Conservation (phyloP, 2,888 invertebrate genomes). For the Caenorhabditis becei region DNA sequence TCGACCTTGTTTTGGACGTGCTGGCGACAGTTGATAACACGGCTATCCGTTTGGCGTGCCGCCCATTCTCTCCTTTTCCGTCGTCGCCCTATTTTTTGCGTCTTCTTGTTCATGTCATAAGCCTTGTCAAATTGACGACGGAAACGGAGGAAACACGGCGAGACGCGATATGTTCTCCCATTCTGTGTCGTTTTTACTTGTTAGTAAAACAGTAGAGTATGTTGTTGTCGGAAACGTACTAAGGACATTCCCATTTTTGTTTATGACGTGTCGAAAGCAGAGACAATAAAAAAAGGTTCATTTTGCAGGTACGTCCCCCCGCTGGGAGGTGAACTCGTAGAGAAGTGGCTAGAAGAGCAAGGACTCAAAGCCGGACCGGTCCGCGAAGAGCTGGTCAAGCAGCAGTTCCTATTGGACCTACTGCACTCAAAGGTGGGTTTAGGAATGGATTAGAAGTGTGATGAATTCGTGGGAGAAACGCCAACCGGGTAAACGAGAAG, state of each 20-base stretch:
- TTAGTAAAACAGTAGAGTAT: background rate
- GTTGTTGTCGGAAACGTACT: conserved; percentile 3
- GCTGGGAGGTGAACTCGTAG: conserved; percentile 55
- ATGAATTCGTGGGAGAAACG: conserved; percentile 28
- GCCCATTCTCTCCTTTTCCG: background rate
- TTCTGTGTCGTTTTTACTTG: conserved; percentile 6
- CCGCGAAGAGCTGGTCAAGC: conserved; percentile 75
- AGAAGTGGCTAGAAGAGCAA: conserved; percentile 70
- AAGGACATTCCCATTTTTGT: conserved; percentile 4
- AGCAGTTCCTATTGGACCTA: conserved; percentile 74
- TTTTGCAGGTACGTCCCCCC: conserved; percentile 74
- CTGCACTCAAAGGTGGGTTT: conserved; percentile 75
- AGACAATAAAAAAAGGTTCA: background rate
- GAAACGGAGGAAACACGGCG: conserved; percentile 5
- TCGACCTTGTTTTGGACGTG: conserved; percentile 21
- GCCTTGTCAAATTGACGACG: conserved; percentile 2
- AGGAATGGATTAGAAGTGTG: conserved; percentile 27
- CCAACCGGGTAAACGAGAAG: too few species aligned
- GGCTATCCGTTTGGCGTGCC: conserved; percentile 11
- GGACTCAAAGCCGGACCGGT: conserved; percentile 63
- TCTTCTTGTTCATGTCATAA: background rate
- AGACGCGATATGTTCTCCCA: conserved; percentile 3
- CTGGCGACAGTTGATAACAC: conserved; percentile 13
- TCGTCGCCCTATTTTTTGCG: conserved; percentile 7
- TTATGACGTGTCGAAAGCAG: background rate